Percentiles rank a stretch among this genome's conserved stretches.
Conservation (phyloP, 2,888 invertebrate genomes). For the Drosophila meridionalis region DNA sequence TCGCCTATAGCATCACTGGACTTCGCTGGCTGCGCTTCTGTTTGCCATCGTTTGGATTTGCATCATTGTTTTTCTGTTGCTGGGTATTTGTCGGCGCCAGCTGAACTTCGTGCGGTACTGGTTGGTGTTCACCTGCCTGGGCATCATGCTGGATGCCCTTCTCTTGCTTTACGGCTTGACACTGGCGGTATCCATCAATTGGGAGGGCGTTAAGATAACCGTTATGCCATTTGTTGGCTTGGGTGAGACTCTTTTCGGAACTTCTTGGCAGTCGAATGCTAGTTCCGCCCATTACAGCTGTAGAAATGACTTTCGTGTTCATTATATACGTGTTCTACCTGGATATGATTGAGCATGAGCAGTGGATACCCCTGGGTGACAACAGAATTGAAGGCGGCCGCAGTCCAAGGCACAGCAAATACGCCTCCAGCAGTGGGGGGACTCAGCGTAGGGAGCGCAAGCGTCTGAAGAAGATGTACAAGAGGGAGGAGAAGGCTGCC, state of each 20-base stretch:
- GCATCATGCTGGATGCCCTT: slow-evolving; percentile 62
- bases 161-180: slow-evolving; percentile 63
- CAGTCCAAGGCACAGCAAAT: background rate
- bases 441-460: slow-evolving; percentile 31
- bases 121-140: slow-evolving; percentile 67
- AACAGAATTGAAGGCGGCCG: slow-evolving; percentile 23
- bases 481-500: slow-evolving; percentile 32
- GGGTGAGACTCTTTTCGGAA: slow-evolving; percentile 35
- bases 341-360: slow-evolving; percentile 34
- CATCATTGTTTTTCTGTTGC: slow-evolving; percentile 42
- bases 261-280: background rate
- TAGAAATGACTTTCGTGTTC: slow-evolving; percentile 73
- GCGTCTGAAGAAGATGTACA: slow-evolving; percentile 26
- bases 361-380: slow-evolving; percentile 34
- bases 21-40: slow-evolving; percentile 51
- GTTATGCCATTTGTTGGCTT: slow-evolving; percentile 63
- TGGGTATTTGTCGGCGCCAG: slow-evolving; percentile 53
- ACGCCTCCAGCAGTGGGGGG: background rate
- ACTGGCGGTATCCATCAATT: slow-evolving; percentile 59
- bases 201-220: slow-evolving; percentile 62
- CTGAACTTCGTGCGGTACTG: slow-evolving; percentile 53
- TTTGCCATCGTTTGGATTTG: slow-evolving; percentile 63
- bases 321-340: slow-evolving; percentile 65
- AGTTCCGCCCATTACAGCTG: slow-evolving; percentile 40
- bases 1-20: slow-evolving; percentile 47